Percentiles rank a stretch among this genome's conserved stretches.
These are phyloP conservation scores for human (Homo sapiens) DNA, from an alignment of 2,113 vertebrate genomes.

Conservation along the genomic window DNA sequence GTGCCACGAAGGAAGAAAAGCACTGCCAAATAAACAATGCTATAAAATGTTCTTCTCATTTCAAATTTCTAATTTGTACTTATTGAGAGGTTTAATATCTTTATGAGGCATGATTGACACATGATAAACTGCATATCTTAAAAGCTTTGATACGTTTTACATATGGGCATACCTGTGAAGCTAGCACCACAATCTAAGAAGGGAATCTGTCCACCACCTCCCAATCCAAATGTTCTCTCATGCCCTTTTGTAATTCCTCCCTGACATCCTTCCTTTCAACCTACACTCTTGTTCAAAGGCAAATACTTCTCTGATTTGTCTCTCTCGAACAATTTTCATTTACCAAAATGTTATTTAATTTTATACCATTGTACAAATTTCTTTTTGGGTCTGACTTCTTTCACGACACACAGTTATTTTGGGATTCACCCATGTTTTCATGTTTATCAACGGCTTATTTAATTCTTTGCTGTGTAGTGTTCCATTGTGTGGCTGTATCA, in stretches of 20 bases:
- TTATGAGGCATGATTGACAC: background rate
- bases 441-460: accelerated
- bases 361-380: too few relatives aligned
- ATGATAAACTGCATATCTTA: background rate
- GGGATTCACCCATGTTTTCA: background rate
- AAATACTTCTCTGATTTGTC: background rate
- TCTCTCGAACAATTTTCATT: too few relatives aligned
- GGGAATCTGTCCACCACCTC: background rate
- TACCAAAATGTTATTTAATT: too few relatives aligned
- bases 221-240: background rate
- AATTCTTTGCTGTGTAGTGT: accelerated
- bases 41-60: background rate
- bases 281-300: too few relatives aligned
- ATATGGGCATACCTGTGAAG: background rate
- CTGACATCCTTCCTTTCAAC: background rate
- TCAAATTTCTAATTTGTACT: background rate
- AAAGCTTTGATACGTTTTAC: background rate
- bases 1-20: background rate
- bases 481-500: accelerated
- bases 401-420: background rate
- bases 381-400: background rate
- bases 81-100: background rate
- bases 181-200: background rate
- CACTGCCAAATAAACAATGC: background rate
- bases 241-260: background rate